These are phyloP conservation scores for Glareola pratincola DNA, from an alignment of 2,113 vertebrate genomes.

Conservation along the genomic window DNA sequence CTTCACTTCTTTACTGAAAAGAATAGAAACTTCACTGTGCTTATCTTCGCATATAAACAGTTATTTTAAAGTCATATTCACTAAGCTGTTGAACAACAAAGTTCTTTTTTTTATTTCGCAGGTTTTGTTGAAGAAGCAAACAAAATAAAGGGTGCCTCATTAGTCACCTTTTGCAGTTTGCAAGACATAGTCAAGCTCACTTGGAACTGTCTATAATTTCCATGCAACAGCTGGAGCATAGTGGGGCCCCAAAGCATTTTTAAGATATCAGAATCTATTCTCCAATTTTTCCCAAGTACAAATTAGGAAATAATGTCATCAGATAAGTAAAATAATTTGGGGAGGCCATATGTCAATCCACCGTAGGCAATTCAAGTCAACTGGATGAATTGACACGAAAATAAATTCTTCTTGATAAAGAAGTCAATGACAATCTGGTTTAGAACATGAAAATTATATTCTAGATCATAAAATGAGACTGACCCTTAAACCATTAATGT, in stretches of 20 bases:
- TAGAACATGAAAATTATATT: neutral
- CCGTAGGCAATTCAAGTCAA: neutral
- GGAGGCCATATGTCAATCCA: neutral
- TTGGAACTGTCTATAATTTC: neutral
- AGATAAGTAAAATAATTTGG: neutral
- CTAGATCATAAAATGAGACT: neutral
- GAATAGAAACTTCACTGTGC: neutral
- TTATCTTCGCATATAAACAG: neutral
- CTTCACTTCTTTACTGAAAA: neutral
- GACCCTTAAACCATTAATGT: neutral
- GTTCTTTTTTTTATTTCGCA: neutral
- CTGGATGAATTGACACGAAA: neutral
- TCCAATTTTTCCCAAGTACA: neutral
- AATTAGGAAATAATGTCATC: neutral
- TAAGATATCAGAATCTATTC: neutral
- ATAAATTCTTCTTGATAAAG: neutral
- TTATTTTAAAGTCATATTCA: neutral
- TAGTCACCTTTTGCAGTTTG: rapidly evolving
- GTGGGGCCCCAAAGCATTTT: neutral
- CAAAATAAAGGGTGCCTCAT: neutral
- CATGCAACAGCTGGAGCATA: neutral
- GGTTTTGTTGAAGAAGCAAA: neutral
- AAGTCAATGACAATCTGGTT: neutral
- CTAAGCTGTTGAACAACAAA: neutral
- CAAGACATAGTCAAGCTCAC: neutral